Conservation (phyloP, 2,113 vertebrate genomes). For the Paralichthys olivaceus region DNA sequence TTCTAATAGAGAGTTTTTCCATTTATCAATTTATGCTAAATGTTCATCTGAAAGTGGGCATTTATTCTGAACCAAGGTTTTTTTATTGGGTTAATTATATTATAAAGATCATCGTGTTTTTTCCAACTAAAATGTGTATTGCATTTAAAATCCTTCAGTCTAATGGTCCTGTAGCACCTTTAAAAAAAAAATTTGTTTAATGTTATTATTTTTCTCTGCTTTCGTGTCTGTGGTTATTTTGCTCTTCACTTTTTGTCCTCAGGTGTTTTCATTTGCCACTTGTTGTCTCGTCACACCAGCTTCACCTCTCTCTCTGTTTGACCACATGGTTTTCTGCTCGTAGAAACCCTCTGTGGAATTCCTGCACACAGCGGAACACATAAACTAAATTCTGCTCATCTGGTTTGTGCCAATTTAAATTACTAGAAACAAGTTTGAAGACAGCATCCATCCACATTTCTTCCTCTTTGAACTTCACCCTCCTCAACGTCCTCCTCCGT, state of each 20-base stretch:
- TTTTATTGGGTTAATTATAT: background rate
- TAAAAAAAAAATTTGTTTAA: no score
- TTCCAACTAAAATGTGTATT: no score
- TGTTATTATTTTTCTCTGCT: background rate
- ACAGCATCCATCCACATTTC: background rate
- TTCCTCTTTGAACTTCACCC: background rate
- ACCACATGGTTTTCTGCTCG: background rate
- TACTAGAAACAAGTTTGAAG: background rate
- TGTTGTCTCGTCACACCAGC: slow-evolving; percentile 5
- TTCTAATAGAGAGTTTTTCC: background rate
- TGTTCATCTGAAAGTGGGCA: no score
- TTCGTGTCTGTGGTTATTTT: background rate
- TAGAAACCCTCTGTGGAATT: background rate
- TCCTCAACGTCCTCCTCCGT: fast-evolving
- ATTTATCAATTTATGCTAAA: background rate
- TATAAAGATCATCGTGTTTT: background rate
- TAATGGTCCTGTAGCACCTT: background rate
- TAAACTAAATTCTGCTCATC: background rate
- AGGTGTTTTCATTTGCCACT: slow-evolving; percentile 27
- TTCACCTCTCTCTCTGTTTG: background rate
- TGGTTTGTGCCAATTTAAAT: background rate
- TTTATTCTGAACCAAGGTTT: no score
- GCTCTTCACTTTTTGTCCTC: background rate
- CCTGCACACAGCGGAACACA: background rate
- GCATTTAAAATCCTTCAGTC: no score